Evolutionary conservation across 2,113 vertebrate genomes (phyloP).

Genomic region (Parotia lawesii): DNA sequence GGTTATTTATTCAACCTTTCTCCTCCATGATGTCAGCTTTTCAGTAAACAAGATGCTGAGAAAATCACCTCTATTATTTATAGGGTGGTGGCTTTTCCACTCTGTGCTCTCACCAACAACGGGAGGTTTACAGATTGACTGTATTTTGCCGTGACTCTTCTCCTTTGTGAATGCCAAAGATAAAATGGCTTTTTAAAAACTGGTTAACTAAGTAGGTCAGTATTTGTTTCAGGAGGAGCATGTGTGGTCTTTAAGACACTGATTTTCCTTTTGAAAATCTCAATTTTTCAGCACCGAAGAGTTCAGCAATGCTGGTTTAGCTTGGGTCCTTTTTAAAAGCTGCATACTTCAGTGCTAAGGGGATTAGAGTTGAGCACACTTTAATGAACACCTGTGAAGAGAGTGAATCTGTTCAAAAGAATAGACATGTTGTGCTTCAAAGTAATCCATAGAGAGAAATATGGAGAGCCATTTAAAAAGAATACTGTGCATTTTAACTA

Average conservation of each 20-base stretch:
- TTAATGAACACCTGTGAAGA: constrained; percentile 59
- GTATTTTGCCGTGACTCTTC: not conserved
- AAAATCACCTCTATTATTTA: constrained; percentile 44
- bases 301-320: not conserved
- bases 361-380: constrained; percentile 25
- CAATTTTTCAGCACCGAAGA: not conserved
- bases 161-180: not conserved
- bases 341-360: constrained; percentile 15
- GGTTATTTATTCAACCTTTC: not conserved
- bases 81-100: not conserved
- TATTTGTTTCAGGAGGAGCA: not conserved
- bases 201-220: constrained; percentile 23
- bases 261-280: not conserved
- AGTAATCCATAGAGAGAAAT: constrained; percentile 11
- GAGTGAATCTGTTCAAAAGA: constrained; percentile 48
- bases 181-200: constrained; percentile 7
- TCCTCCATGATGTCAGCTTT: not conserved
- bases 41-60: constrained; percentile 16
- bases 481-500: constrained; percentile 22
- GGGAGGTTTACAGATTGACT: not conserved
- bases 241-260: constrained; percentile 28
- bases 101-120: not conserved
- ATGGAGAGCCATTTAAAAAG: not conserved
- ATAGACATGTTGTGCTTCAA: constrained; percentile 7
- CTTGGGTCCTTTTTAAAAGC: constrained; percentile 4